phyloP scores from a whole-genome alignment of 2,797 vertebrate genomes.

The Setipinna tenuifilis region DNA sequence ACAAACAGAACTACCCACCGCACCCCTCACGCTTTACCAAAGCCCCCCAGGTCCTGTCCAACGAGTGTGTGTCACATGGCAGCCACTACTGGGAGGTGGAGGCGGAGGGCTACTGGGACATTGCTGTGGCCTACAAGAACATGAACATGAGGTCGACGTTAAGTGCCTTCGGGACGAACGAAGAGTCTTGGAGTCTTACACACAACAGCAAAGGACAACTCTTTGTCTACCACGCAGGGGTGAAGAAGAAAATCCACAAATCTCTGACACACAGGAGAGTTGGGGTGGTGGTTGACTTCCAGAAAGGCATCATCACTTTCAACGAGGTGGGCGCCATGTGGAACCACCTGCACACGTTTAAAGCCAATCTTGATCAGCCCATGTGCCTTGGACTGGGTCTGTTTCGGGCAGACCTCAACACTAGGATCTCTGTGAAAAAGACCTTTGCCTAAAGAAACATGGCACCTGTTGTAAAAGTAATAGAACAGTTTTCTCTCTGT shows the following conservation, averaged over 20 bases:
- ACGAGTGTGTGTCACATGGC: conserved; percentile 21
- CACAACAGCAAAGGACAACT: conserved; percentile 7
- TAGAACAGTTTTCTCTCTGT: background rate
- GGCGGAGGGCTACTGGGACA: conserved; percentile 28
- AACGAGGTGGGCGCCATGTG: background rate
- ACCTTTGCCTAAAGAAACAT: background rate
- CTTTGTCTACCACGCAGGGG: conserved; percentile 9
- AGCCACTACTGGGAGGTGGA: conserved; percentile 34
- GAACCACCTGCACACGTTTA: conserved; percentile 29
- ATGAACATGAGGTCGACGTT: background rate
- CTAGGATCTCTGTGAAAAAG: background rate
- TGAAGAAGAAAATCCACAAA: conserved; percentile 1
- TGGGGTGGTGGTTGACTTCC: conserved; percentile 9
- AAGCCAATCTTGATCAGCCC: background rate
- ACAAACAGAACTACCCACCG: background rate
- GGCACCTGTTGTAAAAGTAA: background rate
- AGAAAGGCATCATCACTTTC: conserved; percentile 25
- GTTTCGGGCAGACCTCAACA: background rate
- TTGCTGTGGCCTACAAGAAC: conserved; percentile 31
- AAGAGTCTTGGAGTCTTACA: conserved; percentile 24
- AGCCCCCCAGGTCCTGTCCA: conserved; percentile 28
- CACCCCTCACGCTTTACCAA: conserved; percentile 21
- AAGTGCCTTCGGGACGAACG: conserved; percentile 2
- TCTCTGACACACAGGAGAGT: conserved; percentile 12
- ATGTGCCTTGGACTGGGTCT: conserved; percentile 34